Evolutionary conservation across 2,888 invertebrate species (phyloP).

Genomic region (Teleiodes luculella): DNA sequence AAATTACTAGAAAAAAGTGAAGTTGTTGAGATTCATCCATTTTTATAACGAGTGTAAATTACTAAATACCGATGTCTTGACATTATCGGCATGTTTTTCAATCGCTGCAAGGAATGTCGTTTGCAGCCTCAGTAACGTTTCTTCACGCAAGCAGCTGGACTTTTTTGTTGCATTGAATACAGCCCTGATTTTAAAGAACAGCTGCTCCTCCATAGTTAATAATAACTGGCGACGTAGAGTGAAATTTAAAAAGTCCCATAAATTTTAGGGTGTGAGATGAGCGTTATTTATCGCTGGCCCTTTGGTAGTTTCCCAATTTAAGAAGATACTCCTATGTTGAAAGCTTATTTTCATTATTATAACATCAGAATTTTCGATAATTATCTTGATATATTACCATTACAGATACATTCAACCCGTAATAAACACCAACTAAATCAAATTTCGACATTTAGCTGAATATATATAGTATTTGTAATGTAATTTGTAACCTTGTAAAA

Average conservation of each 20-base stretch:
- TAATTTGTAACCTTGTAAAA: slow-evolving; percentile 5
- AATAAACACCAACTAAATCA: not conserved
- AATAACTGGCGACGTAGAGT: slow-evolving; percentile 30
- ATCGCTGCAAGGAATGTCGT: slow-evolving; percentile 23
- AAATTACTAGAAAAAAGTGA: not conserved
- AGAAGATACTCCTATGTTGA: not conserved
- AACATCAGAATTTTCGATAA: not conserved
- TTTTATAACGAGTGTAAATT: not conserved
- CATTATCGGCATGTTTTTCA: slow-evolving; percentile 21
- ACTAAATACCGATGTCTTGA: slow-evolving; percentile 1
- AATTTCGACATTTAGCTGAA: not conserved
- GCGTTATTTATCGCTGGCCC: slow-evolving; percentile 34
- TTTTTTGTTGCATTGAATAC: slow-evolving; percentile 43
- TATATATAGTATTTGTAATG: not conserved
- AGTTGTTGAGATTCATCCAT: not conserved
- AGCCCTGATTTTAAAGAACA: slow-evolving; percentile 49
- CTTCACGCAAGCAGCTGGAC: slow-evolving; percentile 39
- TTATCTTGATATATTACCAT: no score
- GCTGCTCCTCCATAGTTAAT: slow-evolving; percentile 48
- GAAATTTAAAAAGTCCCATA: slow-evolving; percentile 41
- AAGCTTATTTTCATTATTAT: no score
- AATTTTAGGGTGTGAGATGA: slow-evolving; percentile 42
- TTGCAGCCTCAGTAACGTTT: slow-evolving; percentile 23
- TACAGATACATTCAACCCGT: no score
- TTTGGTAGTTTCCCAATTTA: slow-evolving; percentile 15